Evolutionary conservation across 2,888 invertebrate genomes (phyloP), one percentile per base, ranked within the genome.

Genomic region (Sarcophaga subvicina): DNA sequence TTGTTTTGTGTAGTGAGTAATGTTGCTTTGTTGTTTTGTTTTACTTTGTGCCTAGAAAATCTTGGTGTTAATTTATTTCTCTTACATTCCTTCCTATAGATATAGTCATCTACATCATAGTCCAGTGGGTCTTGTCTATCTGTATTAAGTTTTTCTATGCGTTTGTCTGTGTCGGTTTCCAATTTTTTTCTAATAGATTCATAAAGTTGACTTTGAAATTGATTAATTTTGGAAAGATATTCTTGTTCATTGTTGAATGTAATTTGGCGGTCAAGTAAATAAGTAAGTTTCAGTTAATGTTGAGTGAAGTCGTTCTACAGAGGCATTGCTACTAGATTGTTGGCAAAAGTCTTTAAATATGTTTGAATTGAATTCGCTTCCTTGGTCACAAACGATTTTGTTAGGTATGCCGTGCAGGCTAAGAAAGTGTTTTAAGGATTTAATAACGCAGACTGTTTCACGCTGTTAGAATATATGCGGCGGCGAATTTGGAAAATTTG

Each of bases 261-360:
- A n/a, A 69, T 71, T 10, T 63, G 27, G 8, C 37, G 62, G 64
- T 72, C 66, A 25, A 80, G 59, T 64, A 72, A 72, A 5, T 72
- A 25, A 14, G 72, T 37, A 78, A 20, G n/a, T 78, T 59, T 78
- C 78, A 3, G 69, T 78, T 60, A 78, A 20, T n/a, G 78, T 69
- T 4, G 62, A 78, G 22, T 78, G 69, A 25, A 77, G 59, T 77
- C 77, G 59, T 37, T 67, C n/a, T 6, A 77, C 60, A 22, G 60
- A 63, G 27, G 49, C 25, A 63, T 71, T 79, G 17, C 71, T 71
- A 49, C 64, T 79, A 37, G 63, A 63, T 66, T 87, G 84, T 59
- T 87, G 81, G 82, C 75, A 87, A 75, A 87, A 87, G 60, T 82
- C 85, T 27, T 82, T 84, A 54, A 86, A 86, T 14, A 86, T 75